Evolutionary conservation across 2,797 vertebrate species (phyloP).

Genomic region (Lerista edwardsae): DNA sequence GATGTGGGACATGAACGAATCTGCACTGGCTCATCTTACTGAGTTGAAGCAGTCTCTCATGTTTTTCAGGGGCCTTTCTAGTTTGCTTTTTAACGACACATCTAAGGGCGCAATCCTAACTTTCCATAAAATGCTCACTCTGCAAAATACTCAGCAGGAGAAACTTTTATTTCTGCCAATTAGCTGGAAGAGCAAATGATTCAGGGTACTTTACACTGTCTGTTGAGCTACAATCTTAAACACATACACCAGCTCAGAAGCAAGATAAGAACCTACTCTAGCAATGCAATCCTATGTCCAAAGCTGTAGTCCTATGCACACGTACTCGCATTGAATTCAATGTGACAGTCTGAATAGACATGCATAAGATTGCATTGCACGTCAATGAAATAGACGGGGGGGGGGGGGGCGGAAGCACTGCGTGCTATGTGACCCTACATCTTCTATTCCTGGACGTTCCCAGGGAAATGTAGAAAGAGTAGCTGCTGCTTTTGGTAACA

Average conservation of each 20-base stretch:
- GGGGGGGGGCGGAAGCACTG: neutral
- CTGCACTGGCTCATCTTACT: neutral
- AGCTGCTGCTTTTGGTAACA: neutral
- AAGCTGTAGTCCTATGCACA: too few relatives aligned
- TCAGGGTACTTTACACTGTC: neutral
- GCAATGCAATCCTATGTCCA: too few relatives aligned
- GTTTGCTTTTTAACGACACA: neutral
- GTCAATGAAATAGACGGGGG: neutral
- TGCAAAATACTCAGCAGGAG: neutral
- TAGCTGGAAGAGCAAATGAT: neutral
- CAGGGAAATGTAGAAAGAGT: neutral
- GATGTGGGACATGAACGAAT: neutral
- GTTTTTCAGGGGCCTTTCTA: neutral
- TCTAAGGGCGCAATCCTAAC: too few relatives aligned
- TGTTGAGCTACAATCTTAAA: neutral
- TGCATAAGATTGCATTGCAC: too few relatives aligned
- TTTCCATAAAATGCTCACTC: neutral
- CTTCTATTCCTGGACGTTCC: neutral
- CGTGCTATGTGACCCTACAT: neutral
- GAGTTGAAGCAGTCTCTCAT: neutral
- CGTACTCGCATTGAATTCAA: too few relatives aligned
- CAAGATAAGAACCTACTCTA: neutral
- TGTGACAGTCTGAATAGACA: too few relatives aligned
- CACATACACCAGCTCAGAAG: neutral
- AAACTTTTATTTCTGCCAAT: neutral